Base-by-base conservation (phyloP, 2,888 invertebrate genomes). In the Prosopocoilus inquinatus region DNA sequence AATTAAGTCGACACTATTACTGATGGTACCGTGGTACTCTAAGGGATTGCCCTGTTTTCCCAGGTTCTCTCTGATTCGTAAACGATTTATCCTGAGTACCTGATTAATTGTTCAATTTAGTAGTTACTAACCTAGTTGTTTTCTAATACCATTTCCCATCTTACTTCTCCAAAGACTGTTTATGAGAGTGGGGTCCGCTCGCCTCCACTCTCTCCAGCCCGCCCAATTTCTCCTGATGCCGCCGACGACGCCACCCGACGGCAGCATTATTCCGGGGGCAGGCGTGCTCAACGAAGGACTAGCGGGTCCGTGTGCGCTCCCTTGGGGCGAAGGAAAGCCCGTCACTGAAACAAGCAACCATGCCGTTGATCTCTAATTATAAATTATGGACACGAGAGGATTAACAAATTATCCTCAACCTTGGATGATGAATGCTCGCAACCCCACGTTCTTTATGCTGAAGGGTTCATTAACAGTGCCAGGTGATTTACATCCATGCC, bases 121-220 rank as follows among this genome's bases (percentile, higher is more conserved):
- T 3, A n/a, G 12, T 43, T 32, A 46, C 75, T 79, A 74, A 85
- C 84, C 84, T 66, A 85, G 78, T 75, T 84, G 84, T 69, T 84
- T 84, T 64, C 84, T 78, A 68, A 85, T 85, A 70, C 88, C 88
- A 67, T 87, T 82, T 41, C 87, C 87, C 77, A 87, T 87, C 74
- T 86, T 85, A 76, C 86, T 87, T 74, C 86, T 82, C 87, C 87
- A 87, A 66, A 88, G 81, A 64, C 85, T 86, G 78, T 87, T 86
- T 78, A 87, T 85, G 62, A 87, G 83, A 58, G 85, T 86, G 57
- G 87, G 87, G 76, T 88, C 88, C 48, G 86, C 87, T 57, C 87
- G 81, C 64, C 87, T 79, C 87, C 87, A 87, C 76, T 87, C 87
- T 68, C 87, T 81, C 79, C 85, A 87, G 44, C 86, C 86, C 65